phyloP scores from a whole-genome alignment of 2,797 vertebrate species.

The Enteromius paludinosus region DNA sequence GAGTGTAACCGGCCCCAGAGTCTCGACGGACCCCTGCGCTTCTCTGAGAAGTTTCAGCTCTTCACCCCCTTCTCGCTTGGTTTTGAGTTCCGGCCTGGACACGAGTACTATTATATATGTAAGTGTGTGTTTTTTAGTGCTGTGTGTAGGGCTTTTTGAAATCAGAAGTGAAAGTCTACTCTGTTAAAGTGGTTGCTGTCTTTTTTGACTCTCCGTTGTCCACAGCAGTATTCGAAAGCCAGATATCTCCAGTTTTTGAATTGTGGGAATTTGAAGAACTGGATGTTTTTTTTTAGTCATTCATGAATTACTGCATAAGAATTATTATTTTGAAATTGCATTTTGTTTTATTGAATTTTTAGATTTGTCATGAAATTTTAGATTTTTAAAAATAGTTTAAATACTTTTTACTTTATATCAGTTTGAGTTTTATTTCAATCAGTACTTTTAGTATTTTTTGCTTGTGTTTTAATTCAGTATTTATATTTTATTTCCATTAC shows the following conservation, averaged over 20 bases:
- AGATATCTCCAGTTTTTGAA: not conserved
- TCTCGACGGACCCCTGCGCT: conserved; percentile 92
- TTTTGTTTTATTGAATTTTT: not conserved
- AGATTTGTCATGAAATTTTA: not conserved
- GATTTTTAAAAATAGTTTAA: not conserved
- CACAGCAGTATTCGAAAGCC: not conserved
- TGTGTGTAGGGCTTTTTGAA: not conserved
- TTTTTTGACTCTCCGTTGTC: not conserved
- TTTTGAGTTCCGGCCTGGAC: conserved; percentile 95
- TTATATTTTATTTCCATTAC: not conserved
- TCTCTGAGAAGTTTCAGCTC: conserved; percentile 98
- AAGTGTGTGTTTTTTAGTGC: conserved; percentile 67
- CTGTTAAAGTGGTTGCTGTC: not conserved
- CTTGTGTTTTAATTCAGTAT: not conserved
- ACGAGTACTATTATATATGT: conserved; percentile 99
- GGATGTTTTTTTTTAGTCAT: not conserved
- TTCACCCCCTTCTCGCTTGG: conserved; percentile 97
- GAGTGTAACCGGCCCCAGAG: conserved; percentile 94
- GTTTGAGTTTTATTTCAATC: not conserved
- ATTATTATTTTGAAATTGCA: not conserved
- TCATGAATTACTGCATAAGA: not conserved
- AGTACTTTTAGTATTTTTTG: not conserved
- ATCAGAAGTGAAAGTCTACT: not conserved
- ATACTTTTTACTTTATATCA: not conserved
- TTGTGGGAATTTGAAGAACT: not conserved